Percentiles rank a stretch among this genome's conserved stretches.
phyloP scores from a whole-genome alignment of 2,113 vertebrate genomes.

The Gallinago undulata region DNA sequence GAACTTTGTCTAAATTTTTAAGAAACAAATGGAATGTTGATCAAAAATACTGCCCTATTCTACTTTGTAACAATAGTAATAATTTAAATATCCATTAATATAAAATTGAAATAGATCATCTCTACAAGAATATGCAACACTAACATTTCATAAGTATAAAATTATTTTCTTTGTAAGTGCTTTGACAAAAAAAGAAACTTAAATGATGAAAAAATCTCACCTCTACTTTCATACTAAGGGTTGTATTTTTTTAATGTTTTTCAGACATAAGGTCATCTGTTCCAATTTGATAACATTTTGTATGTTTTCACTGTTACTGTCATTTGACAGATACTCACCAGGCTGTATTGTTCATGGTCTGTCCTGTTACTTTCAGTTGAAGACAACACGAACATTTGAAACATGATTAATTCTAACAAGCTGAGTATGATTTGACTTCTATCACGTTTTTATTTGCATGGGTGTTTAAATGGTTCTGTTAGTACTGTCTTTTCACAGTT shows the following conservation, averaged over 20 bases:
- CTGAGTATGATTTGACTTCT: constrained; percentile 69
- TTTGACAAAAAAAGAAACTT: constrained; percentile 55
- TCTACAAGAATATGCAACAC: constrained; percentile 69
- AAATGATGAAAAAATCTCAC: constrained; percentile 59
- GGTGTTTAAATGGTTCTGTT: constrained; percentile 84
- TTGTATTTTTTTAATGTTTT: constrained; percentile 67
- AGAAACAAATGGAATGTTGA: constrained; percentile 58
- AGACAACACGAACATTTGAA: constrained; percentile 53
- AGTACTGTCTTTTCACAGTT: constrained; percentile 74
- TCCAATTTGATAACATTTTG: constrained; percentile 51
- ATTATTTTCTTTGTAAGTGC: constrained; percentile 65
- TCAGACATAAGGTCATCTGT: constrained; percentile 55
- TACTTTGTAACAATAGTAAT: constrained; percentile 53
- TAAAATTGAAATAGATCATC: constrained; percentile 62
- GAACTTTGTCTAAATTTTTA: constrained; percentile 69
- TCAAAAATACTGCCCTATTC: constrained; percentile 63
- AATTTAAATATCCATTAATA: constrained; percentile 59
- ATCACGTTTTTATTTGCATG: constrained; percentile 74
- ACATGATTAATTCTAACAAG: constrained; percentile 61
- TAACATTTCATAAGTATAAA: constrained; percentile 63
- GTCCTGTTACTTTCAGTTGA: constrained; percentile 58
- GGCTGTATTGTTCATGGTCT: constrained; percentile 49
- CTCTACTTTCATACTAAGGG: constrained; percentile 63
- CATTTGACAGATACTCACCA: constrained; percentile 38
- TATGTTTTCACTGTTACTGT: constrained; percentile 53